Percentiles rank a stretch among this genome's conserved stretches.
These are phyloP conservation scores for Pachyuromys duprasi DNA, from an alignment of 2,797 vertebrate genomes.

Conservation along the genomic window DNA sequence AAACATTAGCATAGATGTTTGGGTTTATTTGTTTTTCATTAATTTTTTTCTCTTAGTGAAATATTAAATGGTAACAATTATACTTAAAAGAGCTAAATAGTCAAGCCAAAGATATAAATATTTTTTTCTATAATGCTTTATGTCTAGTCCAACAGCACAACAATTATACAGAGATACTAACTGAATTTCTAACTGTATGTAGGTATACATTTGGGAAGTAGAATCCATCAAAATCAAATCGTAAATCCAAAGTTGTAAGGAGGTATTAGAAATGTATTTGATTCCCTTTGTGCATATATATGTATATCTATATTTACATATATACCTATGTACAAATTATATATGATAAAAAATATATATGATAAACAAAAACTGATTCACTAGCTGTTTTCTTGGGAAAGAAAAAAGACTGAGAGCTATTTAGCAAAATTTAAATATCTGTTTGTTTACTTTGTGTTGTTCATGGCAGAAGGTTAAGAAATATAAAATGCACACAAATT, in stretches of 20 bases:
- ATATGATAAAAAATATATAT: too few species aligned
- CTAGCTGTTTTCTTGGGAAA: not conserved
- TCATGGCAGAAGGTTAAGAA: not conserved
- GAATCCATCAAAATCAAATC: not conserved
- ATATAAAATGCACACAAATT: not conserved
- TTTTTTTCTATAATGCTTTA: slow-evolving; percentile 6
- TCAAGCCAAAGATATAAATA: not conserved
- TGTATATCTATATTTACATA: not conserved
- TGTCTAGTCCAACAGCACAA: not conserved
- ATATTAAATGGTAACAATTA: not conserved
- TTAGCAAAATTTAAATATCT: not conserved
- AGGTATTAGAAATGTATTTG: not conserved
- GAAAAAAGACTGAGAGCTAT: not conserved
- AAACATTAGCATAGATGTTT: not conserved
- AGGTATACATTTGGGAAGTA: not conserved
- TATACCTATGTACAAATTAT: not conserved
- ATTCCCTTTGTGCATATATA: not conserved
- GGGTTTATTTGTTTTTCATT: not conserved
- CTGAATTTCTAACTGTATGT: not conserved
- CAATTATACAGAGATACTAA: not conserved
- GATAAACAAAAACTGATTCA: not conserved
- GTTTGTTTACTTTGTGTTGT: not conserved
- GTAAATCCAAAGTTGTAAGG: not conserved
- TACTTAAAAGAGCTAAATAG: not conserved
- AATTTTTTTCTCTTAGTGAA: not conserved